Evolutionary conservation across 2,797 vertebrate genomes (phyloP).

Genomic region (Lateolabrax maculatus): DNA sequence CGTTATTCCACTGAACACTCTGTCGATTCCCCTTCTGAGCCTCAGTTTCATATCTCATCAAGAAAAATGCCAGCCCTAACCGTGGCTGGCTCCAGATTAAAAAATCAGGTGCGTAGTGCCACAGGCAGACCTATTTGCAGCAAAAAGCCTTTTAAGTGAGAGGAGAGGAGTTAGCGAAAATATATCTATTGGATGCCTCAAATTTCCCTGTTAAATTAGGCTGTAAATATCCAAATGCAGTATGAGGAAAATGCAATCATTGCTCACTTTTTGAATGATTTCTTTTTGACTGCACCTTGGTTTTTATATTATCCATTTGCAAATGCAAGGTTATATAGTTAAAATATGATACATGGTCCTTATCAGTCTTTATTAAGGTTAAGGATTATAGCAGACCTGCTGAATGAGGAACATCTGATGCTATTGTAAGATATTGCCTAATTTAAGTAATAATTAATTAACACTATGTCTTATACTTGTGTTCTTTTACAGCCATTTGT

Average conservation of each 20-base stretch:
- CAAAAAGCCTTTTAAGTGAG: constrained; percentile 57
- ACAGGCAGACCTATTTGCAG: constrained; percentile 60
- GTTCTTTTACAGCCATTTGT: no score
- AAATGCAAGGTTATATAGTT: neutral
- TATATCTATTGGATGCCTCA: constrained; percentile 32
- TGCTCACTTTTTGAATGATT: constrained; percentile 10
- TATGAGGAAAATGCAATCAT: constrained; percentile 9
- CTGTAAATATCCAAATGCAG: constrained; percentile 45
- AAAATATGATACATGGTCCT: neutral
- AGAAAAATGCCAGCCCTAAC: constrained; percentile 78
- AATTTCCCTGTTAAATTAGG: constrained; percentile 54
- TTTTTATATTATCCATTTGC: constrained; percentile 20
- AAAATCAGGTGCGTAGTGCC: constrained; percentile 60
- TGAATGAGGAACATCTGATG: constrained; percentile 6
- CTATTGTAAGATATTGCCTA: neutral
- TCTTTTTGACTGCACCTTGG: constrained; percentile 8
- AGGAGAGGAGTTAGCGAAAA: constrained; percentile 31
- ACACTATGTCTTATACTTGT: no score
- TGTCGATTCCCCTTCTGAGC: constrained; percentile 78
- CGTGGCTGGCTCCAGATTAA: constrained; percentile 75
- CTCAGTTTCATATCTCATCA: constrained; percentile 83
- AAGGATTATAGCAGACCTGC: neutral
- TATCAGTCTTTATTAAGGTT: neutral
- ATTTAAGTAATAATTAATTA: no score
- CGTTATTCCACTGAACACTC: constrained; percentile 84